These are phyloP conservation scores for Chiloscyllium punctatum DNA, from an alignment of 2,797 vertebrate species.

Conservation along the genomic window DNA sequence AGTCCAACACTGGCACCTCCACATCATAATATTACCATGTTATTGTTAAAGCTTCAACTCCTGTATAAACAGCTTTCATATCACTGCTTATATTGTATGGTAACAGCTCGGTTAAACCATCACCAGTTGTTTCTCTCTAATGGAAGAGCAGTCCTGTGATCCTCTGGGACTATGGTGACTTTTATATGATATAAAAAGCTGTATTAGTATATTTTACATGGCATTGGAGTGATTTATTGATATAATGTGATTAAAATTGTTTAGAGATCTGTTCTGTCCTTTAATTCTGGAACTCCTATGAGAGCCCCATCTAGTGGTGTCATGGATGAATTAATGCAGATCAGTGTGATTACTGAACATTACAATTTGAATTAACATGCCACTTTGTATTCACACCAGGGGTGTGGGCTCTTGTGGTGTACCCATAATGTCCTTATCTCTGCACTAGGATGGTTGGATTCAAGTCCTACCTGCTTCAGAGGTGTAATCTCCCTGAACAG, in stretches of 20 bases:
- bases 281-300: background rate
- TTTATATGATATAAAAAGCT: background rate
- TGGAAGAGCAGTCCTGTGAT: too few relatives aligned
- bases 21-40: background rate
- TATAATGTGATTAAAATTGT: background rate
- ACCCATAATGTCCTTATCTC: too few relatives aligned
- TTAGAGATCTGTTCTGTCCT: background rate
- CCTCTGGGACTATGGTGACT: too few relatives aligned
- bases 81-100: background rate
- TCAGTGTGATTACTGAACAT: background rate
- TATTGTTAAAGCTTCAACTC: background rate
- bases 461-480: too few relatives aligned
- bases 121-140: too few relatives aligned
- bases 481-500: too few relatives aligned
- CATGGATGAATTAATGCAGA: background rate
- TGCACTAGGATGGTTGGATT: too few relatives aligned
- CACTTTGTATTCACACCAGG: background rate
- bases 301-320: background rate
- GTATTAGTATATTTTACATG: background rate
- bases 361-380: background rate
- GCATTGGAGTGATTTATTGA: background rate
- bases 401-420: too few relatives aligned
- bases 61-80: background rate
- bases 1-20: too few relatives aligned
- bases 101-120: too few relatives aligned